Base-by-base conservation (phyloP, 2,888 invertebrate species). In the Amblyjoppa proteus region DNA sequence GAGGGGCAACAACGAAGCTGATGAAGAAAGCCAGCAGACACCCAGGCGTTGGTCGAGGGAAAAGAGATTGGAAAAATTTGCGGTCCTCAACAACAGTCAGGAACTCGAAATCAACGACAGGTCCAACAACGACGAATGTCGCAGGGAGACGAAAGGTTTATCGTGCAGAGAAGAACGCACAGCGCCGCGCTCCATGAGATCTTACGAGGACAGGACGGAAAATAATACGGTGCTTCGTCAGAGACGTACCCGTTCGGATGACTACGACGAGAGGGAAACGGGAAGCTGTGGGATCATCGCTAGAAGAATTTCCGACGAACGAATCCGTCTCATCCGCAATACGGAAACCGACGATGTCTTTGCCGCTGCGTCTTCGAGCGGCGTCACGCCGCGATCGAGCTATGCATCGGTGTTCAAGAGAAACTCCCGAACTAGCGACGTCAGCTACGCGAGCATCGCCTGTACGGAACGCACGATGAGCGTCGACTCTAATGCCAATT, bases 21-120 rank as follows among this genome's bases (percentile, higher is more conserved):
- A 91, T 0, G 90, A 91, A 0, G 79, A 70, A 58, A 34, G 38
- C n/a, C 53, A n/a, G 41, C 73, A 41, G 31, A 49, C 45, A 49
- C 28, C 53, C 11, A 41, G 41, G 51, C 13, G 31, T 7, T 20
- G 61, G 69, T 41, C 28, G 28, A 51, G 49, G 51, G n/a, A 56
- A n/a, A 58, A 69, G 20, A 34, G 70, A 13, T 45, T n/a, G 11
- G 28, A 64, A 16, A 9, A 28, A 86, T 11, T 41, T 83, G 5
- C 0, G 64, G 88, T 1, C 45, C 51, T 13, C 89, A 91, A 0
- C 88, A 90, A 90, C 49, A 91, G 91, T 61, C 92, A 91, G 51
- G 92, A 92, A 28, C 82, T 91, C 31, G 92, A 92, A 56, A 91
- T 92, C 78, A 91, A 92, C 64, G 90, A 91, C 9, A 89, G 90